phyloP scores from a whole-genome alignment of 2,888 invertebrate species.

The Glaucopsyche alexis region DNA sequence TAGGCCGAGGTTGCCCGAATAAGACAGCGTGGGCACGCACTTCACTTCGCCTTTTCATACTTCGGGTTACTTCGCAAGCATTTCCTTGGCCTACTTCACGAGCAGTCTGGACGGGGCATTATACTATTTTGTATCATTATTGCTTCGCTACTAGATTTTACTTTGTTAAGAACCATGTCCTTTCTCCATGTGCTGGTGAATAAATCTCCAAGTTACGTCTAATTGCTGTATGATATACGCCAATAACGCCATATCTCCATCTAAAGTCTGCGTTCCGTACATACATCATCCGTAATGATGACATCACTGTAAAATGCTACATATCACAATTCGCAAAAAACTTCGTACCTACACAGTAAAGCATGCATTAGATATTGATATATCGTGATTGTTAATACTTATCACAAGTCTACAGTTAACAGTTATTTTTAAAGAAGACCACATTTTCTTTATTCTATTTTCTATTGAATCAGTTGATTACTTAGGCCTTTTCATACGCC shows the following conservation, averaged over 20 bases:
- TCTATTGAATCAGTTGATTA: neutral
- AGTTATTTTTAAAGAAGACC: too few species aligned
- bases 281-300: conserved; percentile 53
- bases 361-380: too few species aligned
- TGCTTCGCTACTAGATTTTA: neutral
- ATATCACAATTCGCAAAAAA: conserved; percentile 9
- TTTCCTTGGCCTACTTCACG: too few species aligned
- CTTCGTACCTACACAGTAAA: neutral
- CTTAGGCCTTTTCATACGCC: too few species aligned
- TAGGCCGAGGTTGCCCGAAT: too few species aligned
- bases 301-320: conserved; percentile 37
- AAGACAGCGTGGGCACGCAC: too few species aligned
- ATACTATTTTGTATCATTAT: too few species aligned
- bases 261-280: conserved; percentile 36
- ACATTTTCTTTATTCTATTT: neutral
- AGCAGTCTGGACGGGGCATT: too few species aligned
- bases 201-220: conserved; percentile 41
- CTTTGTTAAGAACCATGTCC: neutral
- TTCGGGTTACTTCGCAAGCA: too few species aligned
- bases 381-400: too few species aligned
- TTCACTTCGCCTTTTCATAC: too few species aligned
- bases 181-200: conserved; percentile 31
- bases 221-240: conserved; percentile 47
- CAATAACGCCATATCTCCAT: conserved; percentile 53
- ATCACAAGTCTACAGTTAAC: too few species aligned